Base-by-base conservation (phyloP, 2,797 vertebrate species). In the Aulostomus chinensis region DNA sequence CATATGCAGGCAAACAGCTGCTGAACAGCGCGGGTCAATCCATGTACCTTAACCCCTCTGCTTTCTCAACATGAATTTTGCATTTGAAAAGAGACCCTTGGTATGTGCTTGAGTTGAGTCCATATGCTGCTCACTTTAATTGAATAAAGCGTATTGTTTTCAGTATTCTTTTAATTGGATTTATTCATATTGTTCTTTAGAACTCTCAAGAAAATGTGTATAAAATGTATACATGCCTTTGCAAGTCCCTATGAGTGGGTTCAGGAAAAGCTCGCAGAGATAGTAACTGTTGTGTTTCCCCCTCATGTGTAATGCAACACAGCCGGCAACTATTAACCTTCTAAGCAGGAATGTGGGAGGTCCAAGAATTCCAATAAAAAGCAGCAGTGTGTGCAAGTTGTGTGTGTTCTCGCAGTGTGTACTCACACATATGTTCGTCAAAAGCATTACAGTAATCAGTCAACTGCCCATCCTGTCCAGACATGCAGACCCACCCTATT, bases 311-410 rank as follows among this genome's bases (percentile, higher is more conserved):
- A 91, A 90, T 87, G 83, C 84, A 87, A 81, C 86, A 89, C 90
- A 92, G 87, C 88, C 87, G 88, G 89, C 84, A 89, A 89, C 89
- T 88, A 91, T 91, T 91, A 91, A 89, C 88, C 80, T 89, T 84
- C 86, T 76, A 73, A 86, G 90, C 85, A 84, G 89, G 89, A 91
- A 91, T 90, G 88, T 91, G 89, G 90, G 88, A 89, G 90, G 88
- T 89, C 90, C 83, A 85, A 76, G 76, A 86, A 87, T 87, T 87
- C 84, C 83, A 88, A 89, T 91, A 88, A 91, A 91, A 90, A 71
- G 81, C 78, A 83, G 83, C 75, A 78, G 72, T 46, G 69, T 76
- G 64, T 55, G 73, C 10, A 32, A 38, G 48, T 45, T 65, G 61
- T 40, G 60, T 48, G 66, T 52, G 48, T 48, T 71, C 31, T 55